These are phyloP conservation scores for Symphodus melops DNA, from an alignment of 2,113 vertebrate genomes.

Conservation along the genomic window DNA sequence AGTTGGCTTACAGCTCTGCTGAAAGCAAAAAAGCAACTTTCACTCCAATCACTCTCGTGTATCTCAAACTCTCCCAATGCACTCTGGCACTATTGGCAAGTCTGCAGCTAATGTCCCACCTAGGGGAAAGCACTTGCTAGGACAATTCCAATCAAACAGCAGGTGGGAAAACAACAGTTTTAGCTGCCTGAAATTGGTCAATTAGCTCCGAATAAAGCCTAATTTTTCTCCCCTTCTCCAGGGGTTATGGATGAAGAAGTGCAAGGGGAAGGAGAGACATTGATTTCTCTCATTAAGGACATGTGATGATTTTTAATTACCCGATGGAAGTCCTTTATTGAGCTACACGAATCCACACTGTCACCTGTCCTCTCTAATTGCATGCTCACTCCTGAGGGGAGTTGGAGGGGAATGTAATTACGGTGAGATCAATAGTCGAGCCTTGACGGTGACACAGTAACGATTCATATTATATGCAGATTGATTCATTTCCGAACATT, in stretches of 20 bases:
- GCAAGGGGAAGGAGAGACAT: conserved; percentile 35
- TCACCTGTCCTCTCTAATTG: conserved; percentile 75
- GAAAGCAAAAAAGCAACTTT: neutral
- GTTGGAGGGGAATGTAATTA: conserved; percentile 69
- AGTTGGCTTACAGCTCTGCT: neutral
- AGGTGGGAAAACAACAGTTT: conserved; percentile 57
- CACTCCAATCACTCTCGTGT: neutral
- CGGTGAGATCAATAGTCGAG: conserved; percentile 66
- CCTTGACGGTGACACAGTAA: conserved; percentile 49
- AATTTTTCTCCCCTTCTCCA: conserved; percentile 40
- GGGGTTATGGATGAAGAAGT: conserved; percentile 22
- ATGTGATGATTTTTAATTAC: conserved; percentile 75
- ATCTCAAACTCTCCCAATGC: conserved; percentile 22
- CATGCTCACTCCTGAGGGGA: conserved; percentile 46
- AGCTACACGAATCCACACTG: conserved; percentile 52
- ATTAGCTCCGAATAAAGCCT: conserved; percentile 61
- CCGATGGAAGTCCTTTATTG: conserved; percentile 66
- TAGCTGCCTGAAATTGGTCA: conserved; percentile 60
- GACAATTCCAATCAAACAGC: conserved; percentile 57
- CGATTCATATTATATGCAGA: conserved; percentile 71
- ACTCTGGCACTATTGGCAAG: conserved; percentile 27
- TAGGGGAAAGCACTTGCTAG: conserved; percentile 33
- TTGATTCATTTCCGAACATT: conserved; percentile 68
- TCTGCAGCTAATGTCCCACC: conserved; percentile 46
- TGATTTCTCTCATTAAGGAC: conserved; percentile 58